Base-by-base conservation (phyloP, 2,797 vertebrate species). In the Galaxias olidus region DNA sequence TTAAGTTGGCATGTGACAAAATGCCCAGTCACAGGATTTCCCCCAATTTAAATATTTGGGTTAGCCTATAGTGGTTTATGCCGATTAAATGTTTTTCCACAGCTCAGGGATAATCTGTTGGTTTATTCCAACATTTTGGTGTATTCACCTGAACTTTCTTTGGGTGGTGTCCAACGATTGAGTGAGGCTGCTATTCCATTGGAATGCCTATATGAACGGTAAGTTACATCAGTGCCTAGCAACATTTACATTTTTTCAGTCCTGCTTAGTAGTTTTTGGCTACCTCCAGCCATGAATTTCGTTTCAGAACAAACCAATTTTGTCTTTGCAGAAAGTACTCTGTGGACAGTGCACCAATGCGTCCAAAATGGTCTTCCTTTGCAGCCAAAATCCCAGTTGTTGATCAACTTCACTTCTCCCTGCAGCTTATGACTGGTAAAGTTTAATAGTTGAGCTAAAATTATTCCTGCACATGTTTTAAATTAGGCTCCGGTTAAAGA, bases 381-480 rank as follows among this genome's bases (percentile, higher is more conserved):
- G 67, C 76, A 20, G 70, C 68, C 7, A 71, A 0, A 0, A 5
- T 13, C 12, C 72, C 78, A 4, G 78, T 74, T 41, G 65, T 84
- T 0, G 68, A 84, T 66, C 72, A 69, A 18, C 77, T 91, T 10
- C 69, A 85, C 61, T 91, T 92, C 61, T 74, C 17, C 49, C 73
- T 91, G 15, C 56, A n/a, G 9, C 73, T 91, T 20, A 88, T 90
- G 87, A 86, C 68, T 7, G 87, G 91, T 92, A 84, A 14, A 17
- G 1, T 30, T 10, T 19, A 15, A n/a, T 4, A 0, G 15, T 14
- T 10, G 44, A 9, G 15, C 9, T 49, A 14, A 13, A 15, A 15
- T 14, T 15, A 7, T 8, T 49, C 48, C 47, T 49, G 13, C 48
- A 14, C 48, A n/a, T n/a, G n/a, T n/a, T n/a, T n/a, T n/a, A n/a